Base-by-base conservation (phyloP, 2,888 invertebrate species). In the Scelioninae gen. 2 region DNA sequence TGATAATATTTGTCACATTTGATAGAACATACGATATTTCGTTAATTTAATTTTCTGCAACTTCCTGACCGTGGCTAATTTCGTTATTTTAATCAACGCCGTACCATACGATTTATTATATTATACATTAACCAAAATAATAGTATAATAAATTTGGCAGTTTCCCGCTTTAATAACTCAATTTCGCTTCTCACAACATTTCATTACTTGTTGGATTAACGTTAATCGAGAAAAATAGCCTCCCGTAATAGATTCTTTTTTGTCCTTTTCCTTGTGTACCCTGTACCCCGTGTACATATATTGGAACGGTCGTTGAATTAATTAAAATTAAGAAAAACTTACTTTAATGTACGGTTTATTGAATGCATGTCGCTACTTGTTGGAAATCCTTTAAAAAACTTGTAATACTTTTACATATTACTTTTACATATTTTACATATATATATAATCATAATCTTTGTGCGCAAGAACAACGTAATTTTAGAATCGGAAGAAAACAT, bases 381-480 rank as follows among this genome's bases (percentile, higher is more conserved):
- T n/a, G n/a, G n/a, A n/a, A n/a, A n/a, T n/a, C n/a, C n/a, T n/a
- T n/a, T n/a, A n/a, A n/a, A n/a, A n/a, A n/a, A n/a, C n/a, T n/a
- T n/a, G n/a, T n/a, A n/a, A n/a, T n/a, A n/a, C n/a, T n/a, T n/a
- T n/a, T n/a, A n/a, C n/a, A n/a, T n/a, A n/a, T n/a, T n/a, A n/a
- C n/a, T n/a, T n/a, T n/a, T n/a, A n/a, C n/a, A n/a, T n/a, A n/a
- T n/a, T n/a, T n/a, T n/a, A n/a, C n/a, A n/a, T n/a, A n/a, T n/a
- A n/a, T n/a, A 9, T 37, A 15, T 39, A 53, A 22, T 5, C 52
- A 13, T 41, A 41, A 55, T 28, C 55, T 28, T 9, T 5, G 28
- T 19, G 35, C 41, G 55, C 35, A 41, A 55, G 55, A 55, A 41
- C 28, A 55, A 41, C 41, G 55, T 57, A 43, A 57, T 57, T 57